These are phyloP conservation scores for Drosophila ustulata DNA, from an alignment of 2,888 invertebrate species.

Conservation along the genomic window DNA sequence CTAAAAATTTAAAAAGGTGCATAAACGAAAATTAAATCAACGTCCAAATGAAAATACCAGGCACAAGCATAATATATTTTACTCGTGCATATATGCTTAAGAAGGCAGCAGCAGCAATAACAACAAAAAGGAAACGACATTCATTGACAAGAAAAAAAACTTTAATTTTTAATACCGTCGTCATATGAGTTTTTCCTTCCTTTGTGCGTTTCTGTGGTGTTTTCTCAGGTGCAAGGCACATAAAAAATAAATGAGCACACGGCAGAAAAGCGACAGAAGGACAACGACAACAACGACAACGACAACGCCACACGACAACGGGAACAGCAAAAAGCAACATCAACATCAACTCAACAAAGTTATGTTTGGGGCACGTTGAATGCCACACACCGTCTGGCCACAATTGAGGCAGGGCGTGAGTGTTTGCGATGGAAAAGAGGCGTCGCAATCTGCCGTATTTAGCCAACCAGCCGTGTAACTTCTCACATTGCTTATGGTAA, in stretches of 20 bases:
- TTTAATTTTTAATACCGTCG: slow-evolving; percentile 70
- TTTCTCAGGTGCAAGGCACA: slow-evolving; percentile 67
- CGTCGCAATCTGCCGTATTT: slow-evolving; percentile 42
- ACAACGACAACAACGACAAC: slow-evolving; percentile 24
- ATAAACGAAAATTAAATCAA: slow-evolving; percentile 56
- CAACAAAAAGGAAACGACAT: slow-evolving; percentile 47
- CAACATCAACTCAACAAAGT: slow-evolving; percentile 35
- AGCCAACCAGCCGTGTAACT: slow-evolving; percentile 53
- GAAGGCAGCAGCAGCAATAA: slow-evolving; percentile 21
- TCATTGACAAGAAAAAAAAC: slow-evolving; percentile 62
- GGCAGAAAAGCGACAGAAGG: slow-evolving; percentile 25
- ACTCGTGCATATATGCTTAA: neutral
- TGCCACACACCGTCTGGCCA: slow-evolving; percentile 32
- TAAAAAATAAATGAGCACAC: slow-evolving; percentile 70
- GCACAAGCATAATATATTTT: slow-evolving; percentile 27
- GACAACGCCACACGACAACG: slow-evolving; percentile 10
- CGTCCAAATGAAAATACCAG: slow-evolving; percentile 40
- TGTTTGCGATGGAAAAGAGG: slow-evolving; percentile 5
- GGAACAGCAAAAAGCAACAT: slow-evolving; percentile 21
- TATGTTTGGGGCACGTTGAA: slow-evolving; percentile 35
- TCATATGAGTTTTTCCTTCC: slow-evolving; percentile 34
- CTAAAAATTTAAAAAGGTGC: slow-evolving; percentile 10
- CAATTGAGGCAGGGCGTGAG: slow-evolving; percentile 26
- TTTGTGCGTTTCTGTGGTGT: slow-evolving; percentile 36
- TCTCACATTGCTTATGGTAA: slow-evolving; percentile 53